Conservation (phyloP, 2,113 vertebrate species). For the Psophia crepitans region DNA sequence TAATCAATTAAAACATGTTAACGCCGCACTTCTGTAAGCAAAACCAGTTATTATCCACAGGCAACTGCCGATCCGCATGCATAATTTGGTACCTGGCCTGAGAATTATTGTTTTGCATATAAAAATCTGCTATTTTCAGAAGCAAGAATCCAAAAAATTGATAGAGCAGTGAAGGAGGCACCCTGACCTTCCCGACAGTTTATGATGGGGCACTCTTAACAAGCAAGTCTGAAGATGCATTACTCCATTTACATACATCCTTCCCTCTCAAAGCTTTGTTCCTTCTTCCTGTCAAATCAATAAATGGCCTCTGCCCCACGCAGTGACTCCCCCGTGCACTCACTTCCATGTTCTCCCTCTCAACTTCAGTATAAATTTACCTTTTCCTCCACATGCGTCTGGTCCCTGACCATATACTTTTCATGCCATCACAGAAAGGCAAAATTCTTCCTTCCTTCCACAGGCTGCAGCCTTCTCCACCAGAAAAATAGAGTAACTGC, state of each 20-base stretch:
- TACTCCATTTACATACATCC: neutral
- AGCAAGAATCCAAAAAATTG: neutral
- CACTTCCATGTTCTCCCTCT: neutral
- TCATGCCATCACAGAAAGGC: neutral
- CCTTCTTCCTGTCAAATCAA: constrained; percentile 1
- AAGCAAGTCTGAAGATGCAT: neutral
- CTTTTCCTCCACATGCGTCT: neutral
- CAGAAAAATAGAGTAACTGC: neutral
- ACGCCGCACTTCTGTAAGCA: neutral
- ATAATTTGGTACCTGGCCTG: neutral
- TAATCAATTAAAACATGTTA: neutral
- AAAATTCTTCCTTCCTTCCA: neutral
- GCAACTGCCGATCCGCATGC: neutral
- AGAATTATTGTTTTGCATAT: neutral
- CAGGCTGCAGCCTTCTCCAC: neutral
- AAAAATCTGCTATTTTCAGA: neutral
- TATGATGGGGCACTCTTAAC: neutral
- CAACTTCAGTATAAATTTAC: neutral
- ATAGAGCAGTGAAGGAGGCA: neutral
- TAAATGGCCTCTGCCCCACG: neutral
- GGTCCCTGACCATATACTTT: neutral
- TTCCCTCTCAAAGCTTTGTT: neutral
- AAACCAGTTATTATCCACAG: neutral
- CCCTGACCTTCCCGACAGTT: neutral
- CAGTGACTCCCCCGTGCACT: neutral